Base-by-base conservation (phyloP, 2,797 vertebrate species). In the Carapus acus region DNA sequence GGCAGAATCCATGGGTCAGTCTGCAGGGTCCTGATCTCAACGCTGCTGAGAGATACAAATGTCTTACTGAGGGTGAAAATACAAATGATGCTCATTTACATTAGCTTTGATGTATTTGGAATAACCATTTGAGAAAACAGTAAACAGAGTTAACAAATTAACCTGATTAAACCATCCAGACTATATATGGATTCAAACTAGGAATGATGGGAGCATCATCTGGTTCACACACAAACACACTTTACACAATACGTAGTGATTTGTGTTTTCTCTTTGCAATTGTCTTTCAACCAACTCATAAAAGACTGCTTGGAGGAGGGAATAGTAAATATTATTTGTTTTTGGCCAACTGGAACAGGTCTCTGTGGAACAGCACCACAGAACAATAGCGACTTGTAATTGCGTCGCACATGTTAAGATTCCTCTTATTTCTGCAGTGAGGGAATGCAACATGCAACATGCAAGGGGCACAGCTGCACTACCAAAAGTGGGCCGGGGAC, bases 321-420 rank as follows among this genome's bases (percentile, higher is more conserved):
- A 67, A 56, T 58, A 56, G 69, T 65, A 46, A 54, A 58, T 55
- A 50, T 39, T 50, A 55, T 80, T 73, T 65, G 59, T 66, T 76
- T 69, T 42, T 65, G 54, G 58, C 63, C 73, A 85, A 81, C 61
- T 77, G 62, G 79, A 81, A 49, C 76, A 34, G 62, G 82, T 83
- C 83, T 81, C 82, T 49, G 63, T 40, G 76, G 83, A 79, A 57
- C 41, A 49, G 62, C 7, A 44, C 66, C 22, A 61, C 71, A 52
- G 48, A 82, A 79, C 62, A 69, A 80, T 65, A 73, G 74, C 62
- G 49, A 42, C 29, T 50, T 68, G 68, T 81, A 82, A 85, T 85
- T 85, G 75, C 49, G 67, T 68, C 54, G 68, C 58, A 56, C 80
- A 71, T 49, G 74, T 45, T 65, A 43, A 80, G 54, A 72, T 59